Percentiles rank a stretch among this genome's conserved stretches.
Conservation (phyloP, 2,888 invertebrate species). For the Podabrus alpinus region DNA sequence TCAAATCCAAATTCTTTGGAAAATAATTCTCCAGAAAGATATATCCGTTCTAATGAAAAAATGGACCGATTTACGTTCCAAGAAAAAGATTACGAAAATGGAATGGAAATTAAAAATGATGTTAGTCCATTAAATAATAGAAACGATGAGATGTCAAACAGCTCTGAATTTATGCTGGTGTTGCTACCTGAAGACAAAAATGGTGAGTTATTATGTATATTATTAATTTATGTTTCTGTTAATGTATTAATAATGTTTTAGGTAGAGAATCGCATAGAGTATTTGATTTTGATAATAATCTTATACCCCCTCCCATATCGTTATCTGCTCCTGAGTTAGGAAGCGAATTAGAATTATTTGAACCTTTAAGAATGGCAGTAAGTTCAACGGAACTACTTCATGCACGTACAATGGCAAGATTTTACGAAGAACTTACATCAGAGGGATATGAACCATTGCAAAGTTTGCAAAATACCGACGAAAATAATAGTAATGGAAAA, state of each 20-base stretch:
- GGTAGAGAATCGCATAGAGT: slow-evolving; percentile 51
- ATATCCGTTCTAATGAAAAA: background rate
- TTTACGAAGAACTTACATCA: slow-evolving; percentile 76
- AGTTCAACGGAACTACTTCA: slow-evolving; percentile 84
- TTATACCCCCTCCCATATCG: slow-evolving; percentile 79
- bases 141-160: slow-evolving; percentile 62
- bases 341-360: slow-evolving; percentile 62
- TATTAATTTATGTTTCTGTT: background rate
- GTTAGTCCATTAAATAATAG: slow-evolving; percentile 42
- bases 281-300: slow-evolving; percentile 68
- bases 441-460: slow-evolving; percentile 66
- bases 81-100: background rate
- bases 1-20: background rate
- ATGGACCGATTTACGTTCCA: background rate
- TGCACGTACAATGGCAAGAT: slow-evolving; percentile 80
- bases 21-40: background rate
- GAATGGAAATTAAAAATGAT: background rate
- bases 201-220: slow-evolving; percentile 39
- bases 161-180: slow-evolving; percentile 83
- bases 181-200: slow-evolving; percentile 56
- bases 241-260: slow-evolving; percentile 28
- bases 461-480: slow-evolving; percentile 38
- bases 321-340: slow-evolving; percentile 81
- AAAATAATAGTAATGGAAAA: slow-evolving; percentile 27
- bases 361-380: slow-evolving; percentile 69